Evolutionary conservation across 2,888 invertebrate genomes (phyloP), one percentile per base, ranked within the genome.

Genomic region (Lasioglossum vierecki): DNA sequence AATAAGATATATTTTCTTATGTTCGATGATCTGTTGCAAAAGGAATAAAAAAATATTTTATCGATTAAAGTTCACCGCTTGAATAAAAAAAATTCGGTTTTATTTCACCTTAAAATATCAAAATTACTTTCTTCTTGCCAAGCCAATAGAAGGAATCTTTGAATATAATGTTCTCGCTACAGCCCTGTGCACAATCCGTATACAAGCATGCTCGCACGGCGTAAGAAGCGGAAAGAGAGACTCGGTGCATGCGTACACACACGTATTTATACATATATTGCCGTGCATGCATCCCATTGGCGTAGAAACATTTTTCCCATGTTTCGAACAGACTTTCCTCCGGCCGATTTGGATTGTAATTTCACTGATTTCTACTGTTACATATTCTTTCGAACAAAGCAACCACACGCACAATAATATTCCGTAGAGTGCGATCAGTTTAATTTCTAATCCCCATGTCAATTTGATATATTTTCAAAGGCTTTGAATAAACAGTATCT

Each of bases 181-280:
- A 82, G 75, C 80, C 80, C 89, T 88, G 84, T 57, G 26, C 70
- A 60, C 76, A 74, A 82, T 84, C 44, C 76, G 63, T 84, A 81
- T 77, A 78, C 76, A 83, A 68, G 68, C 76, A 39, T 80, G 76
- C 74, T 71, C 74, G 60, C 66, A 76, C 63, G 46, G 66, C 78
- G 80, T 87, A 88, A 83, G 83, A 85, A 88, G 76, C 82, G 66
- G 60, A 86, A 82, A 79, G 79, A 75, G 53, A 86, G 80, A 74
- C 77, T 76, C 49, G 74, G 79, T 85, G 79, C 76, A 82, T 74
- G 77, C 76, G 82, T 78, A 73, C 72, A 80, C 77, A 72, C 66
- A 63, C 35, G 63, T 74, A 76, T 57, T 76, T 57, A 26, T 70
- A 75, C 49, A 44, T 53, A 63, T 39, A 75, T 22, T 44, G 66